Conservation (phyloP, 2,113 vertebrate genomes). For the Sylvilagus bachmani region DNA sequence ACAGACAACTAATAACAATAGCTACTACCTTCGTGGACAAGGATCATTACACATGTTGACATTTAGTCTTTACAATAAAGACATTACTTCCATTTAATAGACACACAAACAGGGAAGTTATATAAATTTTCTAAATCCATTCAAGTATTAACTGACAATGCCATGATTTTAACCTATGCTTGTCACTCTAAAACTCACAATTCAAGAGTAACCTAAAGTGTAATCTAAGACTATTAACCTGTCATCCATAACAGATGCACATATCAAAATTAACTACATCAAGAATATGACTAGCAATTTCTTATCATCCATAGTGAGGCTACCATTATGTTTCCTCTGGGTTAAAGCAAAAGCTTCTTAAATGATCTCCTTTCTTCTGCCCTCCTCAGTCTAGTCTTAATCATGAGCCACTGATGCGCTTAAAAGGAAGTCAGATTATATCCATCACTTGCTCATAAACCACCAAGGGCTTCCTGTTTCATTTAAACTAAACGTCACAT, state of each 20-base stretch:
- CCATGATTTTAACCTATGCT: background rate
- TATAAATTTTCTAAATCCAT: background rate
- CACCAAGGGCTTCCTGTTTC: background rate
- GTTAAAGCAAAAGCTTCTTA: background rate
- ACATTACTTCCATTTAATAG: background rate
- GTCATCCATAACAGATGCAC: background rate
- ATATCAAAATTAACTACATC: background rate
- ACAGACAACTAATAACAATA: background rate
- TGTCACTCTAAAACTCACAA: background rate
- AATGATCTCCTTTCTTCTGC: background rate
- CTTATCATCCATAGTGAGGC: background rate
- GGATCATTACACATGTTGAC: background rate
- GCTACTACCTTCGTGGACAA: background rate
- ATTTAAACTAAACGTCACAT: background rate
- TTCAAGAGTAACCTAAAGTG: background rate
- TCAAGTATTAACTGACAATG: conserved; percentile 3
- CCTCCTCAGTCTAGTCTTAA: background rate
- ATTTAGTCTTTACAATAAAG: background rate
- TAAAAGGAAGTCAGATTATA: background rate
- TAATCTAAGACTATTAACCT: background rate
- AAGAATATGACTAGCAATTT: background rate
- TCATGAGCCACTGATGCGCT: background rate
- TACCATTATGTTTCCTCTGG: background rate
- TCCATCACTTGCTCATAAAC: background rate
- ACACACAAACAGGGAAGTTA: background rate